These are phyloP conservation scores for Neoseiulus cucumeris DNA, from an alignment of 1,140 invertebrate species.

Conservation along the genomic window DNA sequence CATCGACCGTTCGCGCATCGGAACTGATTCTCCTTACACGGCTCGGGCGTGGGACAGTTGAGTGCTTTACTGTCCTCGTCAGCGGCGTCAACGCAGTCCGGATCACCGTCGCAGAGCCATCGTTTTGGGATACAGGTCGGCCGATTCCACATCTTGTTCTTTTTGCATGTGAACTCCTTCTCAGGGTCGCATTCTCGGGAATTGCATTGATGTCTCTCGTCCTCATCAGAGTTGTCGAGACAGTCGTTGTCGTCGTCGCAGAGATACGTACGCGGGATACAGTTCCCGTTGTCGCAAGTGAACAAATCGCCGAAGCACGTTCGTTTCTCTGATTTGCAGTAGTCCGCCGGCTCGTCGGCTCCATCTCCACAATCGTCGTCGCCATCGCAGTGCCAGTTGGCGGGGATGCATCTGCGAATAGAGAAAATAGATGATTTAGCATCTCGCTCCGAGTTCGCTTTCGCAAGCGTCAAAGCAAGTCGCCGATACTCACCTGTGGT, in stretches of 20 bases:
- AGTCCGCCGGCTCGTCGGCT: slow-evolving; percentile 68
- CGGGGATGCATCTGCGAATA: slow-evolving; percentile 39
- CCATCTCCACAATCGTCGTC: slow-evolving; percentile 74
- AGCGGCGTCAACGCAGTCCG: slow-evolving; percentile 86
- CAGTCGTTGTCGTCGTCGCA: slow-evolving; percentile 93
- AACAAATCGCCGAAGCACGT: slow-evolving; percentile 87
- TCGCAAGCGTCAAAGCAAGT: no score
- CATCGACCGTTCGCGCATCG: slow-evolving; percentile 74
- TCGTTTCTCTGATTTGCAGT: slow-evolving; percentile 76
- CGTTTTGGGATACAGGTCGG: slow-evolving; percentile 79
- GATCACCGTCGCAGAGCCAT: slow-evolving; percentile 88
- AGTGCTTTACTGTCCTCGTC: slow-evolving; percentile 71
- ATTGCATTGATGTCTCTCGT: slow-evolving; percentile 68
- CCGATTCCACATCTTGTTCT: slow-evolving; percentile 70
- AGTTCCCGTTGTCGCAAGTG: slow-evolving; percentile 89
- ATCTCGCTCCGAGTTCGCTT: slow-evolving; percentile 11
- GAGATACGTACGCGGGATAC: slow-evolving; percentile 86
- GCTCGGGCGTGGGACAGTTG: slow-evolving; percentile 51
- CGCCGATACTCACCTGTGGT: background rate
- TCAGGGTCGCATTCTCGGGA: slow-evolving; percentile 74
- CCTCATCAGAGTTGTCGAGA: slow-evolving; percentile 74
- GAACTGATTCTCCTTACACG: slow-evolving; percentile 68
- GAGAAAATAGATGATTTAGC: slow-evolving; percentile 9
- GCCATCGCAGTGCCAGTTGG: slow-evolving; percentile 78
- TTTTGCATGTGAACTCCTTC: slow-evolving; percentile 69